Evolutionary conservation across 2,797 vertebrate species (phyloP).

Genomic region (Acanthurus lineatus): DNA sequence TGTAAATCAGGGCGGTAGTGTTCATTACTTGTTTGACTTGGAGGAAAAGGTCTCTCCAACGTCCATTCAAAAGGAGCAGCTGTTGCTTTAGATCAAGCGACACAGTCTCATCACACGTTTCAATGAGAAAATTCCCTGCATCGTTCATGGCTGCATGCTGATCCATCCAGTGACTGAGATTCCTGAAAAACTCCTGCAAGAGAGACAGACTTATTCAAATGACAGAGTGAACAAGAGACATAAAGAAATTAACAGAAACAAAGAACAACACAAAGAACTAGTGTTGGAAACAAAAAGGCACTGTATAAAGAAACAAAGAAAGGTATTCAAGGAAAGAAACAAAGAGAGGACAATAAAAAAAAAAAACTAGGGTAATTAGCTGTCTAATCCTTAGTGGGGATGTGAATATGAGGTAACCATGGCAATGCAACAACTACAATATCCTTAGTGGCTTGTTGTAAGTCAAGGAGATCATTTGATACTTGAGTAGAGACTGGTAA

Average conservation of each 20-base stretch:
- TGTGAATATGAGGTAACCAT: slow-evolving; percentile 77
- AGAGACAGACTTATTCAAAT: slow-evolving; percentile 36
- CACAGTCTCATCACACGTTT: slow-evolving; percentile 94
- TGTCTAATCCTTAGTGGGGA: slow-evolving; percentile 77
- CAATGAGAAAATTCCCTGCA: slow-evolving; percentile 97
- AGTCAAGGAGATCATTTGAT: slow-evolving; percentile 76
- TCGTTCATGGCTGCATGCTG: slow-evolving; percentile 98
- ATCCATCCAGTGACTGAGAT: slow-evolving; percentile 96
- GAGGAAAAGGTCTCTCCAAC: slow-evolving; percentile 97
- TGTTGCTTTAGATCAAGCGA: slow-evolving; percentile 98
- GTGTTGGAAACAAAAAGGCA: slow-evolving; percentile 56
- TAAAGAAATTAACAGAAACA: slow-evolving; percentile 61
- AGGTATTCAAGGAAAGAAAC: slow-evolving; percentile 64
- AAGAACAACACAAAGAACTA: slow-evolving; percentile 55
- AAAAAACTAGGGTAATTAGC: slow-evolving; percentile 83
- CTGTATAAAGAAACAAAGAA: slow-evolving; percentile 71
- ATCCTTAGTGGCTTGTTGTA: slow-evolving; percentile 71
- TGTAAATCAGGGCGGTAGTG: not conserved
- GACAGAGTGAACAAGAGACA: slow-evolving; percentile 31
- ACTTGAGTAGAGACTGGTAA: slow-evolving; percentile 66
- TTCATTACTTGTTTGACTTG: slow-evolving; percentile 94
- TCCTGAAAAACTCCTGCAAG: slow-evolving; percentile 94
- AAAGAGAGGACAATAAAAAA: slow-evolving; percentile 62
- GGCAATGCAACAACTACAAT: slow-evolving; percentile 71
- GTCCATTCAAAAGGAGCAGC: slow-evolving; percentile 93